Evolutionary conservation across 2,797 vertebrate species (phyloP), one percentile per base, ranked within the genome.

Genomic region (Lacerta bilineata): DNA sequence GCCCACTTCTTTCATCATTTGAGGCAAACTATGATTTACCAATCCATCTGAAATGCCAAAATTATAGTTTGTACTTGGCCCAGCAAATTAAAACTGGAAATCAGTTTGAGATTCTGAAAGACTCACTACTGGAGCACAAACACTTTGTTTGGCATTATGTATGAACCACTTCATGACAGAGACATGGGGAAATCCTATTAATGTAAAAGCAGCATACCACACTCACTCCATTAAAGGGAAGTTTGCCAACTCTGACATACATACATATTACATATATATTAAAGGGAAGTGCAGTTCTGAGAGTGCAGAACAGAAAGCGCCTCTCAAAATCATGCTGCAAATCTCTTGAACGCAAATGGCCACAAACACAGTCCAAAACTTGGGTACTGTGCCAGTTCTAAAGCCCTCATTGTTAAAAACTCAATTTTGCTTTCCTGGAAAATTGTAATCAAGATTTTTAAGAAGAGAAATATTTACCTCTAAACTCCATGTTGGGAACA

Each of bases 401-500:
- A 61, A 80, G 69, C 71, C 25, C n/a, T 25, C 41, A n/a, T 2
- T 33, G 6, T 10, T 46, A 39, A 68, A 39, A 74, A 61, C 4
- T 18, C 87, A 71, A 87, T 46, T 81, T 85, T 59, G 85, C 61
- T 84, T 90, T 33, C 33, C 83, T 1, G 23, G 71, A 10, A 85
- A 89, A 91, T 74, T 80, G 39, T 74, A 36, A 36, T 61, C 46
- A 88, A 74, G 0, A 29, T 15, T 20, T 83, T 39, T 8, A 91
- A 86, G 90, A 87, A 87, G 64, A 36, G 33, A 77, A 29, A 41
- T 61, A 88, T 92, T 97, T 97, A 99, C 99, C 98, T 98, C 99
- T 98, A 94, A 99, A 99, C 97, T 99, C 99, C 99, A 99, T 99
- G 97, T 99, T 99, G 91, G 99, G 99, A 83, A 99, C 98, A 95